Base-by-base conservation (phyloP, 2,888 invertebrate species). In the Panopea generosa region DNA sequence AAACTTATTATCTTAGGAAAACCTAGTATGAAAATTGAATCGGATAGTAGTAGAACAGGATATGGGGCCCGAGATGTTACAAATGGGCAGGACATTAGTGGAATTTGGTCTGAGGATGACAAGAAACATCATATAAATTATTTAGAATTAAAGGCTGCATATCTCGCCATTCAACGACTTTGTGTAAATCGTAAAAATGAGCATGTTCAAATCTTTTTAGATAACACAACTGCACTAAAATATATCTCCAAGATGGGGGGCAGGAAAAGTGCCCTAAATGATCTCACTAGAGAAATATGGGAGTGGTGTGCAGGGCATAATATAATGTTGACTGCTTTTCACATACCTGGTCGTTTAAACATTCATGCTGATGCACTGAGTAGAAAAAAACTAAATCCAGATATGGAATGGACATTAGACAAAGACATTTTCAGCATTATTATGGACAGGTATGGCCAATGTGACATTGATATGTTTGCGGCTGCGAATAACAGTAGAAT, bases 231-330 rank as follows among this genome's bases (percentile, higher is more conserved):
- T 47, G 0, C 29, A 45, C n/a, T 69, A 2, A 26, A 24, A 40
- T 68, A 65, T 38, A 29, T 77, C 11, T 43, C 61, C n/a, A 50
- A 72, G 24, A 62, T 73, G 63, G 72, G 68, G n/a, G 68, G 68
- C 14, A 57, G 61, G 2, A 56, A 57, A 52, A 33, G 20, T 7
- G 14, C 11, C 18, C 49, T 63, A 6, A 75, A 75, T 53, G 27
- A 18, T 27, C 14, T 75, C 20, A 60, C 63, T 29, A 16, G 50
- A 14, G 29, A 33, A 6, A 59, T 75, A 20, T 75, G 55, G 65
- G 7, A 47, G 47, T 65, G 53, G 57, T 57, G 47, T 22, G 59
- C 47, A n/a, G 18, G 29, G 7, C 50, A 47, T 14, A 27, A 70
- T 53, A 52, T 70, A n/a, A 62, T n/a, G n/a, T n/a, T n/a, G n/a